These are phyloP conservation scores for Agrotis ipsilon DNA, from an alignment of 2,888 invertebrate genomes.

Conservation along the genomic window DNA sequence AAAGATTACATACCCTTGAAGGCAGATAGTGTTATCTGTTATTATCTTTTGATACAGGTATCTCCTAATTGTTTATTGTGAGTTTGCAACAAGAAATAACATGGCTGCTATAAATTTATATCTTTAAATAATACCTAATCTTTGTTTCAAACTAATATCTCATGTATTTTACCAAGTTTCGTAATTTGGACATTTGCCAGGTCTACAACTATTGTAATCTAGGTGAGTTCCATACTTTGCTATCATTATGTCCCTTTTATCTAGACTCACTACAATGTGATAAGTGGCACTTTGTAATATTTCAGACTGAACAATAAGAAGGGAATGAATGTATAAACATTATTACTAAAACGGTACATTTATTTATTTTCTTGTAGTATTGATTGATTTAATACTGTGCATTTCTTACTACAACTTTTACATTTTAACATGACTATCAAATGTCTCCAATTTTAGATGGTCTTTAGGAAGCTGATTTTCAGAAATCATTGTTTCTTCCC, in stretches of 20 bases:
- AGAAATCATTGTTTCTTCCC: too few species aligned
- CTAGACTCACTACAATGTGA: constrained; percentile 14
- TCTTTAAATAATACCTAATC: background rate
- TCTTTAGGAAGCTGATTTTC: too few species aligned
- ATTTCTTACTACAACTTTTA: too few species aligned
- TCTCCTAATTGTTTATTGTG: constrained; percentile 72
- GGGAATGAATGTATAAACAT: too few species aligned
- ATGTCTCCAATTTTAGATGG: too few species aligned
- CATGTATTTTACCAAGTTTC: constrained; percentile 12
- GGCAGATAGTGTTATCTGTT: constrained; percentile 71
- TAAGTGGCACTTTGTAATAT: constrained; percentile 2
- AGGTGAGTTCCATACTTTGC: constrained; percentile 32
- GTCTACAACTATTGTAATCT: constrained; percentile 17
- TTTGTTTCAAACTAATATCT: constrained; percentile 11
- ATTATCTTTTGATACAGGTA: constrained; percentile 77
- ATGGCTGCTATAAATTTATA: constrained; percentile 27
- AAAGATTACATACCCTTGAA: constrained; percentile 78
- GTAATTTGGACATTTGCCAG: constrained; percentile 43
- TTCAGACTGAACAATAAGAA: too few species aligned
- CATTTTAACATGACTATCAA: too few species aligned
- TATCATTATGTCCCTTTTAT: constrained; percentile 12
- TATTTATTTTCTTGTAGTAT: too few species aligned
- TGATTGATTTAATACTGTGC: too few species aligned
- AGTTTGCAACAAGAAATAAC: constrained; percentile 38
- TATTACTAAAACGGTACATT: too few species aligned